These are phyloP conservation scores for Sorex araneus DNA, from an alignment of 2,113 vertebrate genomes.

Conservation along the genomic window DNA sequence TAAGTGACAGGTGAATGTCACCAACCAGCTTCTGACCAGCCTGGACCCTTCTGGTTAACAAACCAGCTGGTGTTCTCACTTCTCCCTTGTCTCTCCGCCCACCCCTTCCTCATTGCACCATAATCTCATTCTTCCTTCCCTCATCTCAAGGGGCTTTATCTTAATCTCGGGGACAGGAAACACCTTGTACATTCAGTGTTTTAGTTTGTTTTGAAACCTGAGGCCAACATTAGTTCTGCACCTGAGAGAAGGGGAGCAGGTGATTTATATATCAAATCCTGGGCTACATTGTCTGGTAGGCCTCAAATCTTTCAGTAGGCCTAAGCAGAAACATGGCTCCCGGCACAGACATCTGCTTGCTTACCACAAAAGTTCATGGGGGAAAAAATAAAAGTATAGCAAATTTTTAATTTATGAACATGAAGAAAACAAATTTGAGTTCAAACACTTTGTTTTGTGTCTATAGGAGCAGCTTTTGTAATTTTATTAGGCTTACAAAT, in stretches of 20 bases:
- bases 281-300: not conserved
- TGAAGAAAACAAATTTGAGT: not conserved
- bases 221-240: not conserved
- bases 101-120: too few species aligned
- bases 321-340: not conserved
- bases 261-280: not conserved
- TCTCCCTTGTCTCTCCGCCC: not conserved
- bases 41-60: not conserved
- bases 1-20: not conserved
- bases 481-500: not conserved
- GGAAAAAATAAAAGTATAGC: too few species aligned
- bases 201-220: not conserved
- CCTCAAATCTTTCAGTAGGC: not conserved
- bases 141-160: not conserved
- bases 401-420: not conserved
- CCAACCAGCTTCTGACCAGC: not conserved
- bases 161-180: not conserved
- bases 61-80: not conserved
- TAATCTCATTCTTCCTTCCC: not conserved
- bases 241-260: not conserved
- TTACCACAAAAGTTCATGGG: too few species aligned
- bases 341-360: not conserved
- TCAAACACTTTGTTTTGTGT: not conserved
- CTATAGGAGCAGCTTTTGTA: not conserved
- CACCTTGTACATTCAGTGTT: not conserved